Conservation (phyloP, 2,888 invertebrate genomes). For the Petrolisthes cinctipes region DNA sequence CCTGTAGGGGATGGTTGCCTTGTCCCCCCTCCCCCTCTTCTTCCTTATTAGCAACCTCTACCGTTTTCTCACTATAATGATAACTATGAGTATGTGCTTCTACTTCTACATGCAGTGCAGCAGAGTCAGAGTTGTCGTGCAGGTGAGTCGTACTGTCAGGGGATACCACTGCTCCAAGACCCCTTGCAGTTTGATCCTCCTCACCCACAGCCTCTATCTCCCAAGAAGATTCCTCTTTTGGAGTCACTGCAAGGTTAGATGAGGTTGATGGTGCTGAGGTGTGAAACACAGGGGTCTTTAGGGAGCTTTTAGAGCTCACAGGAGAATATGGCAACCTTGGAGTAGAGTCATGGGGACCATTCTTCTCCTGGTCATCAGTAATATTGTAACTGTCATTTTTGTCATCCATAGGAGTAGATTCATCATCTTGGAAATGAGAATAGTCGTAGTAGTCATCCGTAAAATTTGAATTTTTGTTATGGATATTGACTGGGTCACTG, state of each 20-base stretch:
- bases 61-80: neutral
- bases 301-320: neutral
- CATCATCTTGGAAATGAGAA: neutral
- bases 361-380: neutral
- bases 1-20: neutral
- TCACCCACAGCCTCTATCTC: neutral
- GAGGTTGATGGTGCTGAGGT: neutral
- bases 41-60: neutral
- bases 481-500: no score
- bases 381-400: neutral
- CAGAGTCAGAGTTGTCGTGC: neutral
- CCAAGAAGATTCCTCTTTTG: neutral
- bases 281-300: neutral
- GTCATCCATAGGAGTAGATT: neutral
- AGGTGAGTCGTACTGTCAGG: neutral
- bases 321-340: neutral
- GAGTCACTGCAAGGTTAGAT: neutral
- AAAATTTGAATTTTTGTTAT: neutral
- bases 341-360: neutral
- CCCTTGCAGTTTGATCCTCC: neutral
- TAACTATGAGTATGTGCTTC: neutral
- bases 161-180: neutral
- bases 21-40: neutral
- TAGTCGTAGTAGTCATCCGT: slow-evolving; percentile 6
- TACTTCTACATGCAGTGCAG: slow-evolving; percentile 1